A percentile compares a stretch with the other conserved stretches of the same genome.
Evolutionary conservation across 2,888 invertebrate species (phyloP).

Genomic region (Chloromyia formosa): DNA sequence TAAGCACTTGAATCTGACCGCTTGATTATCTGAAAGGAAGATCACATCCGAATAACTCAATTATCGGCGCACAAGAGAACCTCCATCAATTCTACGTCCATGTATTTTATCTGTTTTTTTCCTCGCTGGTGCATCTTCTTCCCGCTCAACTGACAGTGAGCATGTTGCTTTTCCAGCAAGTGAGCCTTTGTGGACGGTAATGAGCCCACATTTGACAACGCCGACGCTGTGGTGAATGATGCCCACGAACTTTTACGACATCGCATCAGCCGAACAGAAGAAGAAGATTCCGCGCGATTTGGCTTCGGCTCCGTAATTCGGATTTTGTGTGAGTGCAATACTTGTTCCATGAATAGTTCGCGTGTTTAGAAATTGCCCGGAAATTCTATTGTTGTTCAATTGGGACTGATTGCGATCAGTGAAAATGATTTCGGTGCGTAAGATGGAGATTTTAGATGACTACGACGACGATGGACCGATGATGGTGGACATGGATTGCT

Average conservation of each 20-base stretch:
- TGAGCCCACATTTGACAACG: not conserved
- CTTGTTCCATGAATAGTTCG: not conserved
- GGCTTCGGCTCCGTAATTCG: no score
- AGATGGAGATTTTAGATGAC: constrained; percentile 18
- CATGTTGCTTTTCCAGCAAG: not conserved
- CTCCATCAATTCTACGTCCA: constrained; percentile 1
- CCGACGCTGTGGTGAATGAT: not conserved
- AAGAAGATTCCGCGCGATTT: constrained; percentile 1
- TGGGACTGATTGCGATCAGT: not conserved
- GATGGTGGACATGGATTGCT: constrained; percentile 71
- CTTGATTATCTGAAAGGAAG: not conserved
- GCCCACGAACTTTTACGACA: not conserved
- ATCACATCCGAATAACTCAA: not conserved
- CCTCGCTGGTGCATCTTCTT: not conserved
- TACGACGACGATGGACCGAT: not conserved
- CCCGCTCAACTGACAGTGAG: not conserved
- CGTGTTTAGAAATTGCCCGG: not conserved
- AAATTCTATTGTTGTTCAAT: constrained; percentile 1
- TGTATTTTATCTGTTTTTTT: constrained; percentile 23
- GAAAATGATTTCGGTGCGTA: constrained; percentile 1
- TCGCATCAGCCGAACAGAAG: not conserved
- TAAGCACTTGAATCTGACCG: not conserved
- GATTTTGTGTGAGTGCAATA: not conserved
- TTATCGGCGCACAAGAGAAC: not conserved
- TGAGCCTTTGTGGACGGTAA: no score